Conservation (phyloP, 2,113 vertebrate species). For the Pholis gunnellus region DNA sequence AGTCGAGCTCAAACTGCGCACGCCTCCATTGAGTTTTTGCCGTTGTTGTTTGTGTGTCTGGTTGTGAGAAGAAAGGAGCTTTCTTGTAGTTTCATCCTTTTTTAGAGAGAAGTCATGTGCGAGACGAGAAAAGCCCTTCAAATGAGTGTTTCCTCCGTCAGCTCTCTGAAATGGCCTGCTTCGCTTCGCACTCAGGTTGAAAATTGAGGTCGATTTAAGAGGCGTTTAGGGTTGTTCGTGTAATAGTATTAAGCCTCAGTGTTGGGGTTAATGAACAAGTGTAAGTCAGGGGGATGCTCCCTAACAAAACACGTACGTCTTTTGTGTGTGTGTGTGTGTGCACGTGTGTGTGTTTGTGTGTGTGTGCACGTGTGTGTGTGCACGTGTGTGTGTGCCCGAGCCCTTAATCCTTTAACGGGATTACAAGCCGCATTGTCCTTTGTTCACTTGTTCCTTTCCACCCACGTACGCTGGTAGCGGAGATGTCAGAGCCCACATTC, state of each 20-base stretch:
- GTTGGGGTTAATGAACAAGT: constrained; percentile 67
- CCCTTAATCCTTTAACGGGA: constrained; percentile 80
- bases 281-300: constrained; percentile 54
- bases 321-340: constrained; percentile 35
- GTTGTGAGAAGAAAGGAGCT: neutral
- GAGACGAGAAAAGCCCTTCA: constrained; percentile 17
- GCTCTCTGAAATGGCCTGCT: constrained; percentile 4
- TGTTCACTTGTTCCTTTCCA: constrained; percentile 72
- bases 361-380: constrained; percentile 7
- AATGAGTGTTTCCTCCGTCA: constrained; percentile 1
- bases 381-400: constrained; percentile 20
- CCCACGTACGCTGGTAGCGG: constrained; percentile 60
- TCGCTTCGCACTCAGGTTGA: neutral
- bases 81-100: constrained; percentile 18
- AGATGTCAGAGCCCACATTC: constrained; percentile 70
- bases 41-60: neutral
- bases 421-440: constrained; percentile 80
- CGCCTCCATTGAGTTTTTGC: neutral
- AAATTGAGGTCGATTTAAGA: constrained; percentile 23
- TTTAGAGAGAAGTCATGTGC: constrained; percentile 18
- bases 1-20: constrained; percentile 2
- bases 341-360: neutral
- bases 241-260: constrained; percentile 47
- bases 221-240: constrained; percentile 31
- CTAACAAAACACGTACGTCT: constrained; percentile 51